phyloP scores from a whole-genome alignment of 2,113 vertebrate genomes.

The Trogon melanurus region DNA sequence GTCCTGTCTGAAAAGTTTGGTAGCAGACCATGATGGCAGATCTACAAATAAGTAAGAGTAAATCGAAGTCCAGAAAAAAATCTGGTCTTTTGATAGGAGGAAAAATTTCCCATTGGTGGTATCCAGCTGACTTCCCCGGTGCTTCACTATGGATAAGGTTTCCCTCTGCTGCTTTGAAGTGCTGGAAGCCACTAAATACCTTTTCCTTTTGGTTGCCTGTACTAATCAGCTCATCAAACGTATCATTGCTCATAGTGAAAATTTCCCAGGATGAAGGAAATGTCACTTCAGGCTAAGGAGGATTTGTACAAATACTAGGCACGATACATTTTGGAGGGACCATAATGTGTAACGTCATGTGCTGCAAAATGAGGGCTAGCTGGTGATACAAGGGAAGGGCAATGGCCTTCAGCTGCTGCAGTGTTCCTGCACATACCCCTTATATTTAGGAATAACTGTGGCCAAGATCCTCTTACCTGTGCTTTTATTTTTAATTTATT shows the following conservation, averaged over 20 bases:
- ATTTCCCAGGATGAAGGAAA: neutral
- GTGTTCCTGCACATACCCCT: neutral
- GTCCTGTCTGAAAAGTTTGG: neutral
- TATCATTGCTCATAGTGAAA: neutral
- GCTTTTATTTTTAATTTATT: constrained; percentile 32
- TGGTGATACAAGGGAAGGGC: neutral
- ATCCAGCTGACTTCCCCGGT: neutral
- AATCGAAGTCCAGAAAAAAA: neutral
- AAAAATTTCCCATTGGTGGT: neutral
- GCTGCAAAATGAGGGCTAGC: neutral
- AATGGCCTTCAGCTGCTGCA: neutral
- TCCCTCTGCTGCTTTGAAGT: neutral
- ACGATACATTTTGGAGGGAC: neutral
- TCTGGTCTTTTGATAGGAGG: neutral
- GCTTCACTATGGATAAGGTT: neutral
- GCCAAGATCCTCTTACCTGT: constrained; percentile 63
- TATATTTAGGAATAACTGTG: neutral
- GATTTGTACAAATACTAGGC: neutral
- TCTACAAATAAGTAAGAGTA: neutral
- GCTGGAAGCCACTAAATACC: neutral
- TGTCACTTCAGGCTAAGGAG: neutral
- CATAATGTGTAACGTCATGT: neutral
- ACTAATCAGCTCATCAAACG: neutral
- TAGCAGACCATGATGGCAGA: neutral
- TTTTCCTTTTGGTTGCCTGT: neutral